Percentiles rank a stretch among this genome's conserved stretches.
Evolutionary conservation across 2,888 invertebrate species (phyloP).

Genomic region (Piscicola geometra): DNA sequence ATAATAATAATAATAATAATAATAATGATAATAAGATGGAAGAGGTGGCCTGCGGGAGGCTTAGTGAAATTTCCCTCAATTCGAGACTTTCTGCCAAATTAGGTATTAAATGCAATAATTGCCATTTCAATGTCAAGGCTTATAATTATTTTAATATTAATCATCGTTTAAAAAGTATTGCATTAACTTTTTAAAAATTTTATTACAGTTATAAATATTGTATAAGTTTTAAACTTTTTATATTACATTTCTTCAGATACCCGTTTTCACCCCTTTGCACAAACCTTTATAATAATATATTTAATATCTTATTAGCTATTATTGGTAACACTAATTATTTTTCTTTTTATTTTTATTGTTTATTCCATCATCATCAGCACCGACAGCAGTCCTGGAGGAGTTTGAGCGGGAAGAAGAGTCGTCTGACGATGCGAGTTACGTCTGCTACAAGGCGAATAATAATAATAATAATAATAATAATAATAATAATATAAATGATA

Average conservation of each 20-base stretch:
- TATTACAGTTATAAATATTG: no score
- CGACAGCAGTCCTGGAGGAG: slow-evolving; percentile 19
- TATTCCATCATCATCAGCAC: no score
- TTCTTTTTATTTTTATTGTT: no score
- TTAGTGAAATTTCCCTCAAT: background rate
- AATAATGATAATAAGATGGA: background rate
- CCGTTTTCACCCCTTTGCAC: no score
- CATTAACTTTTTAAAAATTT: background rate
- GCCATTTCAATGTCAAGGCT: background rate
- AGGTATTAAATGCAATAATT: background rate
- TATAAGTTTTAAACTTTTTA: no score
- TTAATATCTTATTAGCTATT: no score
- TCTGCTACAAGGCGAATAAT: background rate
- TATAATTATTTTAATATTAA: background rate
- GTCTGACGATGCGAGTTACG: background rate
- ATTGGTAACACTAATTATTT: no score
- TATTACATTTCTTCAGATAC: no score
- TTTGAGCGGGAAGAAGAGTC: slow-evolving; percentile 7
- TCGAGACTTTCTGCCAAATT: background rate
- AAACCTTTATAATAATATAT: no score
- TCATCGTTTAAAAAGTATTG: background rate
- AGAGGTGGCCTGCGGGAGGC: background rate
- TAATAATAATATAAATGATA: background rate
- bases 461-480: background rate
- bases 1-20: no score